Evolutionary conservation across 2,113 vertebrate species (phyloP), one percentile per base, ranked within the genome.

Genomic region (Spizaetus ornatus): DNA sequence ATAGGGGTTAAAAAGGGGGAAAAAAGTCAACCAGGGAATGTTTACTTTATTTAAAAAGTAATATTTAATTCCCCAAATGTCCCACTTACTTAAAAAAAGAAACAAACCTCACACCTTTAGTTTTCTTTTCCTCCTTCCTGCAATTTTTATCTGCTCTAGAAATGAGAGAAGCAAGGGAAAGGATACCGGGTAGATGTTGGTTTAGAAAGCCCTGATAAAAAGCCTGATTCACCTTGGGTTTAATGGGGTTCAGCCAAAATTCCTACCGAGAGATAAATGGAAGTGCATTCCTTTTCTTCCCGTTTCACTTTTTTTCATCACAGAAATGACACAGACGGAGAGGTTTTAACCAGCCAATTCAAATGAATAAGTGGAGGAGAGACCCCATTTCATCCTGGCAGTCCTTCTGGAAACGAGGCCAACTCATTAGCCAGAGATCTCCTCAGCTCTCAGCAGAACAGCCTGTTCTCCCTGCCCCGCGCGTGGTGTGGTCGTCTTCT

Each of bases 321-420:
- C 80, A 95, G 81, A 66, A 91, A 40, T 94, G 89, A 90, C 93
- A 94, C 65, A 91, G 86, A 90, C 17, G 0, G 86, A 82, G 65
- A 87, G 73, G 81, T 62, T 94, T 73, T 76, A 87, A 85, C 29
- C 53, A 69, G 93, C 93, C 96, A 96, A 85, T 69, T 95, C 56
- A 34, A 59, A 84, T 91, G 95, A 94, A 52, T 91, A 91, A 96
- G 67, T 93, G 84, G 92, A 96, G 91, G 89, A 96, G 93, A 96
- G 95, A 97, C 95, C 95, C 95, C 96, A 94, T 96, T 97, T 96
- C 91, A 94, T 96, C 78, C 96, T 96, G 96, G 95, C 96, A 96
- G 43, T 8, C n/a, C 59, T 96, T 89, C 84, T 8, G 53, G 95
- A 96, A 95, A 38, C 1, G 0, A 55, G 78, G 93, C 96, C 96